These are phyloP conservation scores for Aepyceros melampus DNA, from an alignment of 2,113 vertebrate genomes.

Conservation along the genomic window DNA sequence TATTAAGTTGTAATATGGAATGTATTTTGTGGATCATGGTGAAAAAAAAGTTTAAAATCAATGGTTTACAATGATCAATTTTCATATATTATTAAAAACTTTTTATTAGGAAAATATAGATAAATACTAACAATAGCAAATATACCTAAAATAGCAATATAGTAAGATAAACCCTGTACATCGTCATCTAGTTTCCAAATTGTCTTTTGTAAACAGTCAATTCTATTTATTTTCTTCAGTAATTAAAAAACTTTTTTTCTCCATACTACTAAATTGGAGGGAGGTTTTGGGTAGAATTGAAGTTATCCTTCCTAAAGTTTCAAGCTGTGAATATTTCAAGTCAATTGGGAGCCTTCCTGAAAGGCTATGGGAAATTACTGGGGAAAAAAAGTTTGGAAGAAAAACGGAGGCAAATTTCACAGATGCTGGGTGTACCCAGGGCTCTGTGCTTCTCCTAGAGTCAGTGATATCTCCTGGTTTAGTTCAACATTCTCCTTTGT, in stretches of 20 bases:
- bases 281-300: not conserved
- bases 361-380: not conserved
- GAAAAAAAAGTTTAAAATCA: not conserved
- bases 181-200: not conserved
- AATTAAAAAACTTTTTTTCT: not conserved
- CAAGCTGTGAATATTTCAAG: not conserved
- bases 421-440: not conserved
- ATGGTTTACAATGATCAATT: not conserved
- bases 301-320: not conserved
- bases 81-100: not conserved
- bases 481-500: not conserved
- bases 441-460: not conserved
- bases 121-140: not conserved
- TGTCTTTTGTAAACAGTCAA: not conserved
- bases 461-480: not conserved
- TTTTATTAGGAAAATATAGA: not conserved
- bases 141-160: not conserved
- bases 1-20: not conserved
- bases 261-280: not conserved
- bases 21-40: not conserved
- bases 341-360: not conserved
- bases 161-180: not conserved
- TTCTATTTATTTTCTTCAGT: not conserved
- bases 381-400: not conserved
- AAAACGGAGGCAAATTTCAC: not conserved